Percentiles rank a stretch among this genome's conserved stretches.
Evolutionary conservation across 2,797 vertebrate species (phyloP).

Genomic region (Phataginus tetradactyla): DNA sequence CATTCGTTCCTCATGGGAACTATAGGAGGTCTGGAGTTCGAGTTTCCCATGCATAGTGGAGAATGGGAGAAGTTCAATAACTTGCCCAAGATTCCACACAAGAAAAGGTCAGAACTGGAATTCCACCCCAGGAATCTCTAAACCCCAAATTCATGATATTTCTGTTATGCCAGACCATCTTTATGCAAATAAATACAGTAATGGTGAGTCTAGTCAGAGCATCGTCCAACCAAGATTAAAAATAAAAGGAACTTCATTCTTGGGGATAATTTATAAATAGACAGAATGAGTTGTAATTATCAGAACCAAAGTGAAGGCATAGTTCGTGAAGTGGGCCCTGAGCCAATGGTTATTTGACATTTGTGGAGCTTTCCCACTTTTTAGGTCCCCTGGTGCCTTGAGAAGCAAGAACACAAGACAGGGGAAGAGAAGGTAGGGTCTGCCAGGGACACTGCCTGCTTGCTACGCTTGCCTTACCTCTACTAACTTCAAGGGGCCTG

Average conservation of each 20-base stretch:
- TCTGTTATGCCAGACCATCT: neutral
- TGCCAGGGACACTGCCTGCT: neutral
- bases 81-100: neutral
- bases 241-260: neutral
- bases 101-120: neutral
- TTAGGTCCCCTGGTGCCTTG: neutral
- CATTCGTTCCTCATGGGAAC: neutral
- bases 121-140: neutral
- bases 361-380: neutral
- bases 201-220: neutral
- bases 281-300: neutral
- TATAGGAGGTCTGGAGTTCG: neutral
- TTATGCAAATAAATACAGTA: neutral
- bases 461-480: neutral
- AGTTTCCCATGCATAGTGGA: neutral
- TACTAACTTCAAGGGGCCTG: neutral
- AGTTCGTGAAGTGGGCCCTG: neutral
- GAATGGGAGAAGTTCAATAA: neutral
- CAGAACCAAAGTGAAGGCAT: neutral
- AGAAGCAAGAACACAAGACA: neutral
- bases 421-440: neutral
- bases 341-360: neutral
- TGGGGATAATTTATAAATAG: neutral
- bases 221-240: neutral
- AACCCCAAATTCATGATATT: neutral